Conservation (phyloP, 2,113 vertebrate species). For the Entomyzon cyanotis region DNA sequence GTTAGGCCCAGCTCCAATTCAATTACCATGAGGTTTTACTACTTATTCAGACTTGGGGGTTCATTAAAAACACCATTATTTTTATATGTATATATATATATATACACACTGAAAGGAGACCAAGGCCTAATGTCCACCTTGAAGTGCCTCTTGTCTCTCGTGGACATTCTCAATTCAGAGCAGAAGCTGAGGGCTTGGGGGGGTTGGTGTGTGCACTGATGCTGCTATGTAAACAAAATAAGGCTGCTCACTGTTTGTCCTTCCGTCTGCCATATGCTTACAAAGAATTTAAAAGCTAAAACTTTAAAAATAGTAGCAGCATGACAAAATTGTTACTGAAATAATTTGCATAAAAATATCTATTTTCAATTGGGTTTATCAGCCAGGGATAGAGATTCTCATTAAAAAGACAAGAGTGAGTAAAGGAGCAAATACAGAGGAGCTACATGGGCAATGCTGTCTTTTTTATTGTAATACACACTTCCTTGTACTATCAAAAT, state of each 20-base stretch:
- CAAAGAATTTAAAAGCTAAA: neutral
- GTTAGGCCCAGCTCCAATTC: neutral
- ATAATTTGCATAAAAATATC: neutral
- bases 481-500: neutral
- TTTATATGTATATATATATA: too few relatives aligned
- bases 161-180: neutral
- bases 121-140: neutral
- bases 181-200: fast-evolving
- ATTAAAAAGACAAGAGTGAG: neutral
- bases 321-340: neutral
- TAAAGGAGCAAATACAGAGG: neutral
- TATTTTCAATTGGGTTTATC: neutral
- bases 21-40: neutral
- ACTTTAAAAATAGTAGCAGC: neutral
- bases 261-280: neutral
- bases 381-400: neutral
- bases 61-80: neutral
- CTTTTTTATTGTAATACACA: neutral
- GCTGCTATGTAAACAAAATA: neutral
- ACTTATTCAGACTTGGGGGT: fast-evolving
- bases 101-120: neutral
- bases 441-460: neutral
- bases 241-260: neutral
- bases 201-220: neutral
- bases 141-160: neutral